phyloP scores from a whole-genome alignment of 2,797 vertebrate species.

The Oryzias dopingdopingensis region DNA sequence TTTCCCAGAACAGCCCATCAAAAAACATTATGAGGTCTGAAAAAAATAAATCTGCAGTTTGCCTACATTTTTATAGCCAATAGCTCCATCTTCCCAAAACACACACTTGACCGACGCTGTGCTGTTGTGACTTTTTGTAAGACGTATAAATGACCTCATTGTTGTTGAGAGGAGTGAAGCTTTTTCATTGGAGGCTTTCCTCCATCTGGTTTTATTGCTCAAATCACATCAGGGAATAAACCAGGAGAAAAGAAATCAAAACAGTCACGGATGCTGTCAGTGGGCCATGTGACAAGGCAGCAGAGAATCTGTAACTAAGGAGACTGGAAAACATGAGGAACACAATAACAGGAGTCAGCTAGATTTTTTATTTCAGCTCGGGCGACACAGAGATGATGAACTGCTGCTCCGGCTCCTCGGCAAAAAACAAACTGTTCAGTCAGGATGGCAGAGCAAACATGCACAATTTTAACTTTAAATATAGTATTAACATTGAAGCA shows the following conservation, averaged over 20 bases:
- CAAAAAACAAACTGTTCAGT: constrained; percentile 15
- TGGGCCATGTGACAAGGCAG: constrained; percentile 32
- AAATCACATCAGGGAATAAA: constrained; percentile 23
- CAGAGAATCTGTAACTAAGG: constrained; percentile 41
- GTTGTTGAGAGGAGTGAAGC: constrained; percentile 4
- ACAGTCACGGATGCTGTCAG: constrained; percentile 8
- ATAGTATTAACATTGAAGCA: constrained; percentile 5
- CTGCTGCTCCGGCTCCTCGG: constrained; percentile 18
- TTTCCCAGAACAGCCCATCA: too few relatives aligned
- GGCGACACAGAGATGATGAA: constrained; percentile 8
- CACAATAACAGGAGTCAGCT: constrained; percentile 18
- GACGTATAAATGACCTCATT: constrained; percentile 21
- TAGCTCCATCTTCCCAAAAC: too few relatives aligned
- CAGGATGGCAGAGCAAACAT: constrained; percentile 14
- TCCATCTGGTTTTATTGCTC: constrained; percentile 19
- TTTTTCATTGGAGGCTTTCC: constrained; percentile 19
- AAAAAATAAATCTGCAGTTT: too few relatives aligned
- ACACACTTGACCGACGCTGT: neutral
- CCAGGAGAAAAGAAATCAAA: constrained; percentile 15
- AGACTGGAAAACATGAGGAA: constrained; percentile 49
- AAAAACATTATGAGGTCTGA: too few relatives aligned
- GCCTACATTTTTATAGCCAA: too few relatives aligned
- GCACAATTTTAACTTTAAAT: constrained; percentile 20
- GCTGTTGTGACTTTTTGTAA: neutral
- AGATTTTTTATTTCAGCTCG: constrained; percentile 3